Conservation (phyloP, 2,888 invertebrate genomes). For the Eugnorisma glareosa region DNA sequence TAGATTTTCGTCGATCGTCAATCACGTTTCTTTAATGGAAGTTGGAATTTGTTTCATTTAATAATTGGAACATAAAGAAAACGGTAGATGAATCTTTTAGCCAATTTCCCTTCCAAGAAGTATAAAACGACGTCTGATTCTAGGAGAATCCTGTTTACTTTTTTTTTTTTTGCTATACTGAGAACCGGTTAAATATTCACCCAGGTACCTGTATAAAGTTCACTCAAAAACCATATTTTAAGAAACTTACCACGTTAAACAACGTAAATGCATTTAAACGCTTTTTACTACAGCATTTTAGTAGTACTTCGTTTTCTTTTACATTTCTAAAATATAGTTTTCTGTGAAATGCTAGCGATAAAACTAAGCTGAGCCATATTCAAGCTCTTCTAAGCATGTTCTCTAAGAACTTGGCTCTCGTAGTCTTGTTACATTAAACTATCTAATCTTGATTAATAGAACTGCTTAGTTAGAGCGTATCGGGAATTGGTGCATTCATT, state of each 20-base stretch:
- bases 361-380: neutral
- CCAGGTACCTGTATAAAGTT: neutral
- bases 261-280: neutral
- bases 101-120: neutral
- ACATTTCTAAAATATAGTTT: conserved; percentile 5
- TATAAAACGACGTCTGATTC: neutral
- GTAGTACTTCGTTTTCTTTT: conserved; percentile 4
- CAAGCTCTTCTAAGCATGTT: conserved; percentile 3
- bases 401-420: conserved; percentile 24
- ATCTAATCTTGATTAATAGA: conserved; percentile 31
- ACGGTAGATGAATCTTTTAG: conserved; percentile 3
- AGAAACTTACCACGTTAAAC: conserved; percentile 11
- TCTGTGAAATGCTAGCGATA: conserved; percentile 15
- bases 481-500: conserved; percentile 24
- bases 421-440: conserved; percentile 30
- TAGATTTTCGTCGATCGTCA: conserved; percentile 9
- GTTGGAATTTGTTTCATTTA: conserved; percentile 24
- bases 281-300: conserved; percentile 3
- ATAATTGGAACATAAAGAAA: conserved; percentile 25
- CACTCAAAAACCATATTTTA: neutral
- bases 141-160: neutral
- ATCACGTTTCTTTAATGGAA: conserved; percentile 27
- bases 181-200: conserved; percentile 2
- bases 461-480: conserved; percentile 17
- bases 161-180: neutral